Base-by-base conservation (phyloP, 2,113 vertebrate genomes). In the Notothenia rossii region DNA sequence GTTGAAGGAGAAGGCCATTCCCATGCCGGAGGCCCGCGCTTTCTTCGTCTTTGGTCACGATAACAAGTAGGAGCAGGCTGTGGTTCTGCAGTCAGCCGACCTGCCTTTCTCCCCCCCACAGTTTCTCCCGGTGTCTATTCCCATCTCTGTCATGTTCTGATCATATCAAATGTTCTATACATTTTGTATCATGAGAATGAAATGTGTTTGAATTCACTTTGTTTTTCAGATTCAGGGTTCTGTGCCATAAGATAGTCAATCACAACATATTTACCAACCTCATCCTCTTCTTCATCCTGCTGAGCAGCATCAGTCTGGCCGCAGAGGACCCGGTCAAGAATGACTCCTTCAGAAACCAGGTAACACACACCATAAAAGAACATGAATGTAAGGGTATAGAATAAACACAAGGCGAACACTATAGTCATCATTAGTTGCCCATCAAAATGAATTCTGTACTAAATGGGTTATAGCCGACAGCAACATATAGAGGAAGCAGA, bases 221-320 rank as follows among this genome's bases (percentile, higher is more conserved):
- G 53, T 58, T 51, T 53, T 79, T 75, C 80, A 99, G 98, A 92
- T 99, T 99, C 83, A 96, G 98, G 84, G 94, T 99, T 88, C 96
- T 98, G 84, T 99, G 98, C 91, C 98, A 99, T 91, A 97, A 96
- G 79, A 98, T 99, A 11, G 98, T 99, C 86, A 99, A 99, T 2
- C 96, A 99, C 93, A 98, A 98, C 72, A 96, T 99, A 94, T 99
- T 99, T 96, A 99, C 98, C 95, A 99, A 99, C 96, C 96, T 99
- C 92, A 99, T 99, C 95, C 97, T 99, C 40, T 98, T 99, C 94
- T 99, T 99, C 96, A 99, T 99, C 89, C 95, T 99, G 95, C 96
- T 99, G 89, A 99, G 98, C 94, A 99, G 98, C 94, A 97, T 99
- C 87, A 99, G 98, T 68, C 91, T 99, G 93, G 98, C 98, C 45